phyloP scores from a whole-genome alignment of 2,888 invertebrate species.

The Latrodectus elegans region DNA sequence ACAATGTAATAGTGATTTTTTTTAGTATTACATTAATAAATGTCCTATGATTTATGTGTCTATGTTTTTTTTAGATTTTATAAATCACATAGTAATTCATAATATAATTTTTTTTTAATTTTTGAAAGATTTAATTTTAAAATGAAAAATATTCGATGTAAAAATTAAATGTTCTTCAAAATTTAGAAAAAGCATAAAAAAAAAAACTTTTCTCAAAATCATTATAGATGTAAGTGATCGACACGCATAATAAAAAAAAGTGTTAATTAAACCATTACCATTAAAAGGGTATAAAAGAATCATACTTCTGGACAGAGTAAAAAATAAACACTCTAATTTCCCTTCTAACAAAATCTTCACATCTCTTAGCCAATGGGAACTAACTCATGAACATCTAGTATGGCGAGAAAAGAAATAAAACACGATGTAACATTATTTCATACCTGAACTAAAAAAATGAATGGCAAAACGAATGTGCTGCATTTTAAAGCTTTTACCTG shows the following conservation, averaged over 20 bases:
- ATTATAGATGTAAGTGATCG: no score
- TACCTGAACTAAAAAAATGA: background rate
- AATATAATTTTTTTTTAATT: no score
- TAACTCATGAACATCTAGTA: background rate
- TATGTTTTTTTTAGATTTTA: no score
- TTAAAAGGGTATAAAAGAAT: background rate
- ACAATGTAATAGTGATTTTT: no score
- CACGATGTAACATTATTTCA: background rate
- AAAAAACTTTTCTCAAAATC: no score
- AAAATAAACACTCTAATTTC: background rate
- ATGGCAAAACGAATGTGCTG: background rate
- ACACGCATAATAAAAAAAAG: background rate
- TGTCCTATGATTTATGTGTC: no score
- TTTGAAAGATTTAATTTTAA: no score
- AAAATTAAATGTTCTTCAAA: no score
- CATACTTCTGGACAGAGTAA: background rate
- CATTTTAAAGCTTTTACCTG: constrained; percentile 25
- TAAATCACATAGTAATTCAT: no score
- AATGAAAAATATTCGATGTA: no score
- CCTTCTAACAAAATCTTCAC: background rate
- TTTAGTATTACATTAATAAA: no score
- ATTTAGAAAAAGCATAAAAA: no score
- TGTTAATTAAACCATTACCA: background rate
- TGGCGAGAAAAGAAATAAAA: background rate
- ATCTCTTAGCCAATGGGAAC: background rate